Evolutionary conservation across 1,140 invertebrate species (phyloP).

Genomic region (Leptonema lineaticorne): DNA sequence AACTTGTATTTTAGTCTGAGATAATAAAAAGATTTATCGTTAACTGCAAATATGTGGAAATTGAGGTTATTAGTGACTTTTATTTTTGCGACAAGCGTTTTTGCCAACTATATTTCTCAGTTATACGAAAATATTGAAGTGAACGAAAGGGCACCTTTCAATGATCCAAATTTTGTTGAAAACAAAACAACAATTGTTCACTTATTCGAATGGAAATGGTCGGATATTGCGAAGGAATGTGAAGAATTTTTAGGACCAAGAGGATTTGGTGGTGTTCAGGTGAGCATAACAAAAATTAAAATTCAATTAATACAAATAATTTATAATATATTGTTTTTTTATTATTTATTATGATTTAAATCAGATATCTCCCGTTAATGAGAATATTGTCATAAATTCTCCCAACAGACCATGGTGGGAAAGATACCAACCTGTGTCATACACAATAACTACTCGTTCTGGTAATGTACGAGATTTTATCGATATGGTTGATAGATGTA

Average conservation of each 20-base stretch:
- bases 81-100: too few species aligned
- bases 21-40: too few species aligned
- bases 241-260: slow-evolving; percentile 73
- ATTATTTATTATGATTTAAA: not conserved
- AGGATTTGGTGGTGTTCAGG: slow-evolving; percentile 80
- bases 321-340: not conserved
- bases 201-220: slow-evolving; percentile 81
- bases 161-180: slow-evolving; percentile 43
- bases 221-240: slow-evolving; percentile 79
- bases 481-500: slow-evolving; percentile 72
- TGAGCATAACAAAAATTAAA: too few species aligned
- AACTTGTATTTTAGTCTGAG: too few species aligned
- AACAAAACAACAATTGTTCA: slow-evolving; percentile 66
- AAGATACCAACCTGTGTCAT: slow-evolving; percentile 88
- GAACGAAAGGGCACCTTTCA: too few species aligned
- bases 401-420: slow-evolving; percentile 74
- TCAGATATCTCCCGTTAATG: slow-evolving; percentile 62
- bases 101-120: too few species aligned
- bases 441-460: slow-evolving; percentile 73
- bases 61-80: too few species aligned
- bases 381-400: slow-evolving; percentile 56
- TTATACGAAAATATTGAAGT: too few species aligned
- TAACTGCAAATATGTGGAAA: too few species aligned
- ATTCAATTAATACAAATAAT: too few species aligned
- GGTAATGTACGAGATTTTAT: slow-evolving; percentile 69